These are phyloP conservation scores for Polydrusus pterygomalis DNA, from an alignment of 2,888 invertebrate genomes.

Conservation along the genomic window DNA sequence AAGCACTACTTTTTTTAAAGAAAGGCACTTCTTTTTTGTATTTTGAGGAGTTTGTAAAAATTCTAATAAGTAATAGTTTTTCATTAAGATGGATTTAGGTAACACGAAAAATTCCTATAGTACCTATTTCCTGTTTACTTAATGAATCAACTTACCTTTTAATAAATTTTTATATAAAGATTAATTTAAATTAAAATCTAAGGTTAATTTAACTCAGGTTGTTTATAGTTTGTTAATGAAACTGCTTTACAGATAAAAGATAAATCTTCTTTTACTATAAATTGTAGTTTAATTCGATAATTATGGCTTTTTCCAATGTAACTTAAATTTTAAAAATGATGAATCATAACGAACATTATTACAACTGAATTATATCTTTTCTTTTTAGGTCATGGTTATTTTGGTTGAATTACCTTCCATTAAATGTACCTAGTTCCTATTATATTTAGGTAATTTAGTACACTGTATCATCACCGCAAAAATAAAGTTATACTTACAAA, in stretches of 20 bases:
- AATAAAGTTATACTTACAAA: slow-evolving; percentile 10
- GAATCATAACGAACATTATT: slow-evolving; percentile 8
- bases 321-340: slow-evolving; percentile 7
- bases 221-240: background rate
- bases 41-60: no score
- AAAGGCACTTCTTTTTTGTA: no score
- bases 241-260: background rate
- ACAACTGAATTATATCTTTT: slow-evolving; percentile 13
- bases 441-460: slow-evolving; percentile 19
- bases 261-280: background rate
- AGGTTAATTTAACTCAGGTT: background rate
- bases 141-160: background rate
- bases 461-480: background rate
- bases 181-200: background rate
- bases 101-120: background rate
- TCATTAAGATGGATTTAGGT: no score
- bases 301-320: background rate
- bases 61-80: no score
- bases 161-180: background rate
- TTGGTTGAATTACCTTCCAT: slow-evolving; percentile 26
- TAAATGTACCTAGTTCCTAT: slow-evolving; percentile 21
- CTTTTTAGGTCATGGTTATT: slow-evolving; percentile 38
- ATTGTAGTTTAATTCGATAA: background rate
- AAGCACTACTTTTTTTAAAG: no score
- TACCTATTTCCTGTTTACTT: background rate